Evolutionary conservation across 37 sponge, comb jelly and placozoan species (phyloP), one percentile per base, ranked within the genome.

Genomic region (Amphimedon queenslandica): DNA sequence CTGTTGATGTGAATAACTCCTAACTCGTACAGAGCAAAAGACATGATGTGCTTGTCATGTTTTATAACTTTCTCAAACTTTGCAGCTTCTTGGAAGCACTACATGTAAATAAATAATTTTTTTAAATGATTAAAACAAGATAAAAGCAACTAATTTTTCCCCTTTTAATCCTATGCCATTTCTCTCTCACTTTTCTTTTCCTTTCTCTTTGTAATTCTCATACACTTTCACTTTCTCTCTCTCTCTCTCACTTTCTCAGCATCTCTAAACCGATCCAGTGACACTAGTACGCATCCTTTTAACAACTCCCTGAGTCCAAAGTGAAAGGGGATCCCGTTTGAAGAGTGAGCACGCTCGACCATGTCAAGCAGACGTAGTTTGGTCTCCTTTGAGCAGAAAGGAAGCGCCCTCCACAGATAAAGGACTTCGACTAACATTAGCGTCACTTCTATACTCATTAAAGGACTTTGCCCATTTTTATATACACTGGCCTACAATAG

Each of bases 361-460:
- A 56, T 81, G 32, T 79, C 82, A 66, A 90, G 77, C 38, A 90
- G 42, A 55, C 66, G 43, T 40, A 71, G 61, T 36, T 81, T 84
- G 39, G 51, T 68, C 16, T 37, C 72, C 43, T 47, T 58, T 25
- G 70, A 25, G 64, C 84, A 82, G 80, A 81, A 80, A 1, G 88
- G 80, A 0, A 91, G 77, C 23, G 88, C 92, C 29, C 92, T 74
- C 92, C 92, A 91, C 28, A 91, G 72, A 64, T 91, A 91, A 75
- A 91, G 55, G n/a, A 91, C 80, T 79, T 91, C 92, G 18, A 91
- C 51, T 8, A 71, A 69, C 76, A 87, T 67, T 58, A 91, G 72
- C 20, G 42, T 31, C 51, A 63, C 56, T 60, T 91, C 88, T 4
- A 79, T 66, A 27, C 55, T 24, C 89, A 87, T 79, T 39, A 69